Evolutionary conservation across 2,797 vertebrate species (phyloP), one percentile per base, ranked within the genome.

Genomic region (Denticeps clupeoides): DNA sequence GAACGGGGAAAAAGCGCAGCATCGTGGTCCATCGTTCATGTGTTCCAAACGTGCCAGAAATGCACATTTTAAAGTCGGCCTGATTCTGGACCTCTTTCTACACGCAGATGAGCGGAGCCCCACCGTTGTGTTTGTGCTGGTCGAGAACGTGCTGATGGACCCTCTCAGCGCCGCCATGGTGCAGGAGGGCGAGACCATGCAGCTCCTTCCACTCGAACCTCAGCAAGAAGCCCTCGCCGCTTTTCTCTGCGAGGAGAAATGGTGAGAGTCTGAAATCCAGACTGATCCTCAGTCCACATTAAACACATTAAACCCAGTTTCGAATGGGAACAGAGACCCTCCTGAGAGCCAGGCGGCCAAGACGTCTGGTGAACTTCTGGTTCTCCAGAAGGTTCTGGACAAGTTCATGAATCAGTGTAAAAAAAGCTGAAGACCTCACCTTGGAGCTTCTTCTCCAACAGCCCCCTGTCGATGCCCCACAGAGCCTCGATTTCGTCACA

Each of bases 191-290:
- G 13, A 68, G 22, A 19, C 48, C 40, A 48, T 71, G 49, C 12
- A 78, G 49, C 12, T 77, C 70, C 37, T 60, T 62, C 74, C 75
- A 77, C n/a, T 78, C 72, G 45, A 69, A 65, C 46, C 51, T 70
- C 11, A 70, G 53, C 2, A 44, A 3, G 8, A 63, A 53, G 3
- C 55, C 41, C 1, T 62, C 65, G 5, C 69, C 70, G 9, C 50
- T 52, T 13, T 51, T 37, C 16, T 53, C 73, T 75, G 49, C 12
- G 37, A 27, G 35, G n/a, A 21, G 10, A 40, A 10, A 13, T 7
- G n/a, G 11, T 25, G 49, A 8, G 18, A 4, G 18, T 7, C 25
- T 5, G 12, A 27, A n/a, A 19, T n/a, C n/a, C n/a, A n/a, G n/a
- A n/a, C n/a, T n/a, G n/a, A n/a, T n/a, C n/a, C n/a, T n/a, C n/a